Evolutionary conservation across 2,113 vertebrate genomes (phyloP).

Genomic region (Perca schrenkii): DNA sequence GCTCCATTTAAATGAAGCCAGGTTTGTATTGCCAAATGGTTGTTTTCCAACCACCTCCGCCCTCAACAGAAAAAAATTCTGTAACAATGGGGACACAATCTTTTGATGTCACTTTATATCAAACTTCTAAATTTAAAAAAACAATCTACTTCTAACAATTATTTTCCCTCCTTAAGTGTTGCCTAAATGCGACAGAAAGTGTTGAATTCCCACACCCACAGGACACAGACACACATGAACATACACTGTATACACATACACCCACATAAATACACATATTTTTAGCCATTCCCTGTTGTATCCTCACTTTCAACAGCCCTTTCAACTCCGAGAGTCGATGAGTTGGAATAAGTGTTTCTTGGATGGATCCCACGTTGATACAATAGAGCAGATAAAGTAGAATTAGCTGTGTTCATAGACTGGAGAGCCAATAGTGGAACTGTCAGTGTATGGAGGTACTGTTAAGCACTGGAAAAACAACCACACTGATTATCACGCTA

Average conservation of each 20-base stretch:
- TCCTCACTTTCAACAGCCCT: conserved; percentile 48
- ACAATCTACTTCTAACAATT: conserved; percentile 30
- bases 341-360: conserved; percentile 73
- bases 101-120: conserved; percentile 43
- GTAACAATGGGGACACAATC: conserved; percentile 6
- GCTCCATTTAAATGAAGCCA: conserved; percentile 9
- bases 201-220: conserved; percentile 64
- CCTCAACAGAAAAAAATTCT: conserved; percentile 30
- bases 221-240: conserved; percentile 6
- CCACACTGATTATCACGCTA: not conserved
- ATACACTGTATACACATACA: conserved; percentile 16
- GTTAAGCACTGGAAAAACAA: not conserved
- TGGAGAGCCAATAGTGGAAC: conserved; percentile 47
- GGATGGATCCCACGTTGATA: conserved; percentile 67
- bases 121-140: conserved; percentile 39
- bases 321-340: conserved; percentile 60
- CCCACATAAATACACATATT: conserved; percentile 40
- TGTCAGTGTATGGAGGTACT: not conserved
- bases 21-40: conserved; percentile 27
- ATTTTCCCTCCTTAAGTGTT: conserved; percentile 5
- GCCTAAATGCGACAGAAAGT: conserved; percentile 5
- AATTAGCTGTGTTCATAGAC: conserved; percentile 46
- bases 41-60: conserved; percentile 33
- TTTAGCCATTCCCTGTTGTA: conserved; percentile 53
- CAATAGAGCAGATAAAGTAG: conserved; percentile 53